Evolutionary conservation across 2,797 vertebrate species (phyloP), one percentile per base, ranked within the genome.

Genomic region (Otolemur crassicaudatus): DNA sequence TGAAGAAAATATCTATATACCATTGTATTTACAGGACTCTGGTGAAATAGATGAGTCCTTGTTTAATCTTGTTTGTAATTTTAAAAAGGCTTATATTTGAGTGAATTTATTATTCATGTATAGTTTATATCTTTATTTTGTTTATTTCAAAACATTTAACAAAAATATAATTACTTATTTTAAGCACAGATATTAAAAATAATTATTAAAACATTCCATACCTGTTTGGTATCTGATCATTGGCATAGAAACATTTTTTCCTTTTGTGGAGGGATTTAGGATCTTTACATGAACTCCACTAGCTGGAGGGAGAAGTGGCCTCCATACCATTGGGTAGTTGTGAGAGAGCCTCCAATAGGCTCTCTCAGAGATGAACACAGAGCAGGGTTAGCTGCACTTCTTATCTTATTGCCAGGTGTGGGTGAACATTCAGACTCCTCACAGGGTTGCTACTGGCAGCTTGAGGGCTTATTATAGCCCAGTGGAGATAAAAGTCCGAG

Each of bases 71-170:
- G 9, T 10, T 69, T 70, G 34, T 34, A 72, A 40, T 40, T 72
- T 72, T 72, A 13, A 40, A 72, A 72, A 72, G 10, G 34, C 69
- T 95, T 17, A 37, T 86, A 58, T 86, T 9, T 29, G 49, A 72
- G 25, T 46, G 6, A 72, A 2, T 58, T 84, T 72, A 43, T 76
- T 29, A 58, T 60, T 69, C 22, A 16, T 53, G 2, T 79, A 9
- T 67, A 0, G 5, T 23, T 40, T 3, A 31, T 56, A 5, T 43
- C 60, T 40, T 65, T 63, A 34, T 70, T 56, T 63, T 86, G 7
- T 46, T 79, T 79, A 85, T 58, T 91, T 86, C 67, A 46, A 96
- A 80, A 82, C 12, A 77, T 46, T 76, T 73, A 56, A 81, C 87
- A 58, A 91, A 92, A 19, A 22, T 43, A 29, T 4, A 95, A 27